Percentiles rank a stretch among this genome's conserved stretches.
Conservation (phyloP, 2,888 invertebrate species). For the Leptarthrus brevirostris region DNA sequence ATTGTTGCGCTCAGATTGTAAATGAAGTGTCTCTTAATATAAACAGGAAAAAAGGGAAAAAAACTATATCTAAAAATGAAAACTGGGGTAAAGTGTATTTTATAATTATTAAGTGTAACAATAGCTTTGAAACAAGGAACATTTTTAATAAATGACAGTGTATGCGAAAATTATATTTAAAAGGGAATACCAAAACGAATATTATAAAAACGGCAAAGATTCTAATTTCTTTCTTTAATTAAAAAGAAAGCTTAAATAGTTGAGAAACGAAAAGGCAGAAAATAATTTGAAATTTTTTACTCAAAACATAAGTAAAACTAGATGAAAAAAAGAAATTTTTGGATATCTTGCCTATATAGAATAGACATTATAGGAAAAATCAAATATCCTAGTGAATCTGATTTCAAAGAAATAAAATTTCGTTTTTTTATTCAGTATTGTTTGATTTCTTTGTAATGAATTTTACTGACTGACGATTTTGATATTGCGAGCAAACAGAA, state of each 20-base stretch:
- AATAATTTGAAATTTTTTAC: neutral
- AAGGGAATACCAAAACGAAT: too few relatives aligned
- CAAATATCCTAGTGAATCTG: neutral
- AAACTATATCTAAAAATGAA: neutral
- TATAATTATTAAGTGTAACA: neutral
- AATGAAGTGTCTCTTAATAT: neutral
- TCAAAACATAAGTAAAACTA: neutral
- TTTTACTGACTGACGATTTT: conserved; percentile 23
- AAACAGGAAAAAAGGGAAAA: neutral
- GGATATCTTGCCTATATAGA: neutral
- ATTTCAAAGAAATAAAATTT: neutral
- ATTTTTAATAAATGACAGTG: neutral
- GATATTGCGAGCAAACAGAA: conserved; percentile 2
- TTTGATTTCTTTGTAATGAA: neutral
- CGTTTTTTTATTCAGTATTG: too few relatives aligned
- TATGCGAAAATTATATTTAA: too few relatives aligned
- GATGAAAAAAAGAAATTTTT: too few relatives aligned
- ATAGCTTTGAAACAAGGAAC: neutral
- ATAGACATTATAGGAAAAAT: neutral
- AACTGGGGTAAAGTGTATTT: neutral
- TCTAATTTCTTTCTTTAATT: too few relatives aligned
- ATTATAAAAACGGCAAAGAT: too few relatives aligned
- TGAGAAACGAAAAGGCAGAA: too few relatives aligned
- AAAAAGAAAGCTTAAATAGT: too few relatives aligned
- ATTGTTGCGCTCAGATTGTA: neutral